phyloP scores from a whole-genome alignment of 30 jellyfish, hydroid and myxozoan species.

The Cassiopea andromeda region DNA sequence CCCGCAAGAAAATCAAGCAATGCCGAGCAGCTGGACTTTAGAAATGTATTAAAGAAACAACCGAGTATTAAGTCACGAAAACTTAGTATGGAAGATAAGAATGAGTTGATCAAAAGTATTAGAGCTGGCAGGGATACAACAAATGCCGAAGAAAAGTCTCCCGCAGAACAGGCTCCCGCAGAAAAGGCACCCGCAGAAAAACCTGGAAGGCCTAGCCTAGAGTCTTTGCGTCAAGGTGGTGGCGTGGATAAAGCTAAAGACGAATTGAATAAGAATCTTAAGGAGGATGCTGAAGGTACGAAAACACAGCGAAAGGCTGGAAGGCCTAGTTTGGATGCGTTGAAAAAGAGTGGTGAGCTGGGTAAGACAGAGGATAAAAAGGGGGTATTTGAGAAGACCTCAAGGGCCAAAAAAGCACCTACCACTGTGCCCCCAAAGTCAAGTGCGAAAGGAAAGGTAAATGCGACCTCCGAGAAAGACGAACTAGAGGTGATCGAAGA shows the following conservation, averaged over 20 bases:
- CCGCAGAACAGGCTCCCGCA: not conserved
- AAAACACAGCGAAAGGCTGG: conserved; percentile 41
- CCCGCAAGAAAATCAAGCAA: conserved; percentile 48
- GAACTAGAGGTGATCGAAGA: conserved; percentile 38
- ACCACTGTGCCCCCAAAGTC: conserved; percentile 72
- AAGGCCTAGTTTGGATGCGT: conserved; percentile 68
- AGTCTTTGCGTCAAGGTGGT: conserved; percentile 47
- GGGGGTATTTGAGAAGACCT: conserved; percentile 42
- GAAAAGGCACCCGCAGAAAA: conserved; percentile 11
- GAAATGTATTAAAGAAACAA: conserved; percentile 81
- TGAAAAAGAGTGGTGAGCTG: conserved; percentile 73
- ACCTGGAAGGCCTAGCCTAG: conserved; percentile 65
- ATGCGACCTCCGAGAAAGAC: not conserved
- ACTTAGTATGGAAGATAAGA: conserved; percentile 46
- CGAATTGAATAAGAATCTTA: conserved; percentile 38
- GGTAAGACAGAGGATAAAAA: conserved; percentile 54
- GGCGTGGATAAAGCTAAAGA: conserved; percentile 55
- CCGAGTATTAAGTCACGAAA: conserved; percentile 66
- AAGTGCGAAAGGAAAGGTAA: conserved; percentile 23
- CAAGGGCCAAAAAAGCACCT: conserved; percentile 43
- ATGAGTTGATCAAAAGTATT: conserved; percentile 35
- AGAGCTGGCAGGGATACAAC: conserved; percentile 33
- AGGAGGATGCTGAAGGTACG: conserved; percentile 52
- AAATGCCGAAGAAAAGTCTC: conserved; percentile 2
- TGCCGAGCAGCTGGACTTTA: conserved; percentile 93